These are phyloP conservation scores for Campoplex capitator DNA, from an alignment of 2,888 invertebrate genomes.

Conservation along the genomic window DNA sequence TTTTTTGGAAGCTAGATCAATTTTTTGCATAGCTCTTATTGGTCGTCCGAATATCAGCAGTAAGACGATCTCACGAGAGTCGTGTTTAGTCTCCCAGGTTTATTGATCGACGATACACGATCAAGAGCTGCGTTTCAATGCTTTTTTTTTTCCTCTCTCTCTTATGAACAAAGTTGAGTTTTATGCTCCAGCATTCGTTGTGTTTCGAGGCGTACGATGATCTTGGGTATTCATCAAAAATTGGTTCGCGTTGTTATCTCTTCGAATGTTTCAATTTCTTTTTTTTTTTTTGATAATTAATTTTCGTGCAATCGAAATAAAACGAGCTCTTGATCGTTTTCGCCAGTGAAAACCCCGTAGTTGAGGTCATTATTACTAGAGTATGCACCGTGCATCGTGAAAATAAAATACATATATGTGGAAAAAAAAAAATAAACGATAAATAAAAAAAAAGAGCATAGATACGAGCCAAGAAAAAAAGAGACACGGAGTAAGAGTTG, in stretches of 20 bases:
- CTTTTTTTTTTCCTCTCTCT: neutral
- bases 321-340: conserved; percentile 14
- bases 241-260: too few relatives aligned
- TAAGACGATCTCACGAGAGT: conserved; percentile 61
- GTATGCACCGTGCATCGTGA: conserved; percentile 76
- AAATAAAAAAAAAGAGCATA: neutral
- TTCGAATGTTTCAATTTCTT: conserved; percentile 5
- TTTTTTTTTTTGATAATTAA: neutral
- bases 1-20: conserved; percentile 51
- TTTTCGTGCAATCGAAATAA: neutral
- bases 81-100: conserved; percentile 45
- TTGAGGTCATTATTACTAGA: conserved; percentile 68
- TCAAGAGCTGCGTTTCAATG: conserved; percentile 50
- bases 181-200: neutral
- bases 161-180: neutral
- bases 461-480: conserved; percentile 21
- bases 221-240: too few relatives aligned
- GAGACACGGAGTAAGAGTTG: neutral
- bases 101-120: conserved; percentile 49
- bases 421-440: conserved; percentile 39
- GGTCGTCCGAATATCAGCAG: conserved; percentile 65
- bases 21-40: conserved; percentile 61
- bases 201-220: neutral
- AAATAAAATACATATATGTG: conserved; percentile 39
- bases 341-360: conserved; percentile 75